These are phyloP conservation scores for Nymphalis polychloros DNA, from an alignment of 2,888 invertebrate species.

Conservation along the genomic window DNA sequence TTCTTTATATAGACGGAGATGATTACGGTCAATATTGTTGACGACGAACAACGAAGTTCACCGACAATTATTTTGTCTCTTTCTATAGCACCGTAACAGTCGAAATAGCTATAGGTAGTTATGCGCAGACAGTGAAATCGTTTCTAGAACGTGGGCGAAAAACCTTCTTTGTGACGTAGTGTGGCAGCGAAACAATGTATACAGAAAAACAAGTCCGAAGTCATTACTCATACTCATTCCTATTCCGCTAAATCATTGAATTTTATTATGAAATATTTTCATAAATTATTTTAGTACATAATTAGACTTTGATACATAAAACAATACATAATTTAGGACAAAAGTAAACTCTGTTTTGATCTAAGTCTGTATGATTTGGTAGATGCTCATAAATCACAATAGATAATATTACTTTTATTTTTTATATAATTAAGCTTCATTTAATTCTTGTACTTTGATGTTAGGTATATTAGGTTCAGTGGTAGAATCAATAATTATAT, in stretches of 20 bases:
- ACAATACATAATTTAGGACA: too few relatives aligned
- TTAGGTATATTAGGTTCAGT: too few relatives aligned
- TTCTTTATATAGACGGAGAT: slow-evolving; percentile 33
- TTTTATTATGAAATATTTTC: not conserved
- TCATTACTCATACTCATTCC: slow-evolving; percentile 15
- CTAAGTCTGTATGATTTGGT: too few relatives aligned
- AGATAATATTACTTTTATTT: too few relatives aligned
- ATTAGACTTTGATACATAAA: too few relatives aligned
- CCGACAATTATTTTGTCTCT: slow-evolving; percentile 48
- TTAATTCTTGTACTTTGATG: too few relatives aligned
- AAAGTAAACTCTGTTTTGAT: too few relatives aligned
- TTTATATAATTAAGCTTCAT: too few relatives aligned
- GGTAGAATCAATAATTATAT: too few relatives aligned
- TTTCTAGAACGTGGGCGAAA: slow-evolving; percentile 56
- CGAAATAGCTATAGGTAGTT: slow-evolving; percentile 37
- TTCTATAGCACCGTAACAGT: slow-evolving; percentile 35
- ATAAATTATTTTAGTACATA: too few relatives aligned
- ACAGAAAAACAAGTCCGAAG: slow-evolving; percentile 8
- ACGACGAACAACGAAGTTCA: slow-evolving; percentile 42
- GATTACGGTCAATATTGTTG: slow-evolving; percentile 38
- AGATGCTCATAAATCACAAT: too few relatives aligned
- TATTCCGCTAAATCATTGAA: slow-evolving; percentile 10
- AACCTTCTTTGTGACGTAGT: slow-evolving; percentile 53
- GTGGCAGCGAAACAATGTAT: not conserved
- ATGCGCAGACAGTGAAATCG: slow-evolving; percentile 24